These are phyloP conservation scores for Fissipunctia ypsillon DNA, from an alignment of 2,888 invertebrate genomes.

Conservation along the genomic window DNA sequence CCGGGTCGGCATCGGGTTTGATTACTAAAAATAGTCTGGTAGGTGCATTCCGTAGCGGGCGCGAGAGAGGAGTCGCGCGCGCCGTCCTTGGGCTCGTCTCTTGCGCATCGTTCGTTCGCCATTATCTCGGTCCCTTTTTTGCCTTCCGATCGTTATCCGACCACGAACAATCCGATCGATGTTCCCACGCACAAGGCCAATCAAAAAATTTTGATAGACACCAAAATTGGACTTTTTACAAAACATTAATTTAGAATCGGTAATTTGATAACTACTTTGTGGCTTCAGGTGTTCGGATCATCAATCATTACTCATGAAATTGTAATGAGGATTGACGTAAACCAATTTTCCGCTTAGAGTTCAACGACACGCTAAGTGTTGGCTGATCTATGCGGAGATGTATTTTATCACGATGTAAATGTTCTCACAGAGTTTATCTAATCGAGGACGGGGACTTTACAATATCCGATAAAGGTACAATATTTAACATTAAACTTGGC, in stretches of 20 bases:
- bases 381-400: constrained; percentile 42
- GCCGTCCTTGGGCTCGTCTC: constrained; percentile 84
- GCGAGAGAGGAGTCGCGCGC: constrained; percentile 72
- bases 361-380: constrained; percentile 64
- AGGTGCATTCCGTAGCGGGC: constrained; percentile 81
- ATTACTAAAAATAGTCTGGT: constrained; percentile 88
- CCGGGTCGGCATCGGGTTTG: constrained; percentile 82
- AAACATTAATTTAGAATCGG: constrained; percentile 76
- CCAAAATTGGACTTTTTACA: constrained; percentile 85
- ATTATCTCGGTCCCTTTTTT: constrained; percentile 89
- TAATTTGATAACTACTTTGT: constrained; percentile 73
- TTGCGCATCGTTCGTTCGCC: constrained; percentile 77
- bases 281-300: constrained; percentile 69
- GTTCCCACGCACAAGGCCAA: constrained; percentile 86
- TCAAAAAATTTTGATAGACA: constrained; percentile 81
- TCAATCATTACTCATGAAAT: constrained; percentile 67
- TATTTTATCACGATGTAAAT: constrained; percentile 55
- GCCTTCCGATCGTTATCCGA: constrained; percentile 88
- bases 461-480: constrained; percentile 59
- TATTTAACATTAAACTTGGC: constrained; percentile 73
- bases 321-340: constrained; percentile 67
- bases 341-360: constrained; percentile 65
- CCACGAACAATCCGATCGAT: constrained; percentile 85
- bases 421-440: constrained; percentile 53
- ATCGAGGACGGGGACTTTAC: constrained; percentile 50